phyloP scores from a whole-genome alignment of 2,888 invertebrate genomes.

The Drosophila hamatofila region DNA sequence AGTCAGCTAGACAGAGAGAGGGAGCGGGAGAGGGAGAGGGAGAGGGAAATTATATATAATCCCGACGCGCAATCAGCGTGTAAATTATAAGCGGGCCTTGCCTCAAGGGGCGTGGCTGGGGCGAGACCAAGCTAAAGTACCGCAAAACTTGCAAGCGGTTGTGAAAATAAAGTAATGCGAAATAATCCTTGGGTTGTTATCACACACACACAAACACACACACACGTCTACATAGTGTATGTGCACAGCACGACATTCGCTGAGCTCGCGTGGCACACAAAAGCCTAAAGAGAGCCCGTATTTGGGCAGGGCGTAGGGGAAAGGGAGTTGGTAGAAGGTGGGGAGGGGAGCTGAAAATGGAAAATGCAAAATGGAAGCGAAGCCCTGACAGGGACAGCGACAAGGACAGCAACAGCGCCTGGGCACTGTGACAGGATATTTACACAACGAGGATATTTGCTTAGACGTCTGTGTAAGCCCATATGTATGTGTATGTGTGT shows the following conservation, averaged over 20 bases:
- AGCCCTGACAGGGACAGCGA: constrained; percentile 52
- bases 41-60: constrained; percentile 77
- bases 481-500: constrained; percentile 24
- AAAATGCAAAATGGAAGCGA: constrained; percentile 73
- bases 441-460: constrained; percentile 74
- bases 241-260: constrained; percentile 58
- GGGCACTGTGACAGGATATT: constrained; percentile 62
- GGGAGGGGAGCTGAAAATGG: constrained; percentile 48
- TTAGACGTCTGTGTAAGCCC: constrained; percentile 45
- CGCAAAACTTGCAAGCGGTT: constrained; percentile 79
- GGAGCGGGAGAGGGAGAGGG: constrained; percentile 31
- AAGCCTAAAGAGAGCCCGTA: constrained; percentile 73
- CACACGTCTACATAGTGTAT: constrained; percentile 26
- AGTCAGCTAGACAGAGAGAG: not conserved
- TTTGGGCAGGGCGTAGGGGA: constrained; percentile 30
- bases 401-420: constrained; percentile 28
- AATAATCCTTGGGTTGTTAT: constrained; percentile 80
- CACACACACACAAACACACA: constrained; percentile 61
- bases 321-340: not conserved
- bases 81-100: constrained; percentile 72
- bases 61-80: constrained; percentile 77
- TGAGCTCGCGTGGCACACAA: constrained; percentile 70
- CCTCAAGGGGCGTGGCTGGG: constrained; percentile 39
- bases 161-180: constrained; percentile 80
- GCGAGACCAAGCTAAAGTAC: constrained; percentile 70